Evolutionary conservation across 2,888 invertebrate species (phyloP).

Genomic region (Cheilosia variabilis): DNA sequence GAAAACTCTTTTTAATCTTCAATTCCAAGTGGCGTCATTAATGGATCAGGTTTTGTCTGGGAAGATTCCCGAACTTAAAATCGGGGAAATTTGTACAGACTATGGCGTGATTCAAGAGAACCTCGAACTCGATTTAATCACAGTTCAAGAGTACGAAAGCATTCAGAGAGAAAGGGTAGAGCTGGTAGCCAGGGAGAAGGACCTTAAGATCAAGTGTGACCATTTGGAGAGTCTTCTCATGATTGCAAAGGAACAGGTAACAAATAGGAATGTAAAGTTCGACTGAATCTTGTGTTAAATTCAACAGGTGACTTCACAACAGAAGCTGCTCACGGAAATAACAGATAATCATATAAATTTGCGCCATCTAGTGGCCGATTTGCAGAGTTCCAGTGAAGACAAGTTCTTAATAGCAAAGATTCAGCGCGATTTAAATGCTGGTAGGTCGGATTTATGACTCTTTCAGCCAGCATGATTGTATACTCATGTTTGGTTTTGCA

Average conservation of each 20-base stretch:
- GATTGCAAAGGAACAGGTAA: conserved; percentile 81
- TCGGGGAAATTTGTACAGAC: conserved; percentile 79
- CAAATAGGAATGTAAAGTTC: not conserved
- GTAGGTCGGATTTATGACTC: conserved; percentile 74
- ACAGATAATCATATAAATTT: conserved; percentile 83
- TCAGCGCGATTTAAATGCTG: conserved; percentile 81
- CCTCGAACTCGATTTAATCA: conserved; percentile 80
- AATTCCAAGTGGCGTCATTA: conserved; percentile 79
- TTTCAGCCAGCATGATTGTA: not conserved
- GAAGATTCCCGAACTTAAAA: conserved; percentile 71
- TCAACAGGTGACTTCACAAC: conserved; percentile 81
- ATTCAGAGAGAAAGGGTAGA: conserved; percentile 76
- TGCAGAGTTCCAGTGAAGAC: conserved; percentile 82
- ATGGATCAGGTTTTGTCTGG: conserved; percentile 79
- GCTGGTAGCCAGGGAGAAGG: conserved; percentile 76
- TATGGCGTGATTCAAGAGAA: conserved; percentile 82
- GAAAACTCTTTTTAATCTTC: conserved; percentile 77
- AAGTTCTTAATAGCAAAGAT: conserved; percentile 82
- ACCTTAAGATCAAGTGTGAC: conserved; percentile 78
- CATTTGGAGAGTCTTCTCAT: conserved; percentile 80
- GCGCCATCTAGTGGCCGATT: conserved; percentile 83
- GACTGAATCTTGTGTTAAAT: not conserved
- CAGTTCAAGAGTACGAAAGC: conserved; percentile 80
- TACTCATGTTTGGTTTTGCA: conserved; percentile 45
- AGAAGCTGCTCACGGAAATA: conserved; percentile 81